Evolutionary conservation across 1,140 invertebrate genomes (phyloP), one percentile per base, ranked within the genome.

Genomic region (Daktulosphaira vitifoliae): DNA sequence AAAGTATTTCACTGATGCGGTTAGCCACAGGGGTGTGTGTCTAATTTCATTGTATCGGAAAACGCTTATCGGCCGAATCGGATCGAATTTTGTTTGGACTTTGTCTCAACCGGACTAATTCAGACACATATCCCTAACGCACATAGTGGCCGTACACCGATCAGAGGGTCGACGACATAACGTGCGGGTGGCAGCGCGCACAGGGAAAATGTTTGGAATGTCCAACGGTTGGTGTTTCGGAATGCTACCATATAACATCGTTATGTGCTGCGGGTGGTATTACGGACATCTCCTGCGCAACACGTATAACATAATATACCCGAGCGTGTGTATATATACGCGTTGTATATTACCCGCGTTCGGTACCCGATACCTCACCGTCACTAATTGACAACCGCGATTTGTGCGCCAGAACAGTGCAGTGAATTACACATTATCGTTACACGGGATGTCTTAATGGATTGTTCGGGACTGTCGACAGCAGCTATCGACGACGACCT

Each of bases 241-340:
- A 56, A 56, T 56, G 53, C 53, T 56, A 56, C 29, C 29, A 33
- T 33, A 33, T n/a, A n/a, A n/a, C n/a, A n/a, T n/a, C n/a, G n/a
- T n/a, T n/a, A n/a, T n/a, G n/a, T n/a, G n/a, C 53, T 44, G 53
- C 53, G 53, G 53, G 53, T 56, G 53, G 53, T 26, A 56, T 44
- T 25, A 26, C 11, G 11, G 5, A 33, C 29, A 11, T 33, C 11
- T 33, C 29, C n/a, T n/a, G n/a, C n/a, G n/a, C n/a, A n/a, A n/a
- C n/a, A n/a, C n/a, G n/a, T n/a, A n/a, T n/a, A n/a, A n/a, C n/a
- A n/a, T n/a, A n/a, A 5, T 26, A 20, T 33, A 26, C 5, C 8
- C 50, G 5, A 37, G 2, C 23, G 13, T 39, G 13, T 38, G 9
- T 20, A 3, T 1, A 38, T 18, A 54, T 25, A 33, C 50, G 51